Evolutionary conservation across 1,140 invertebrate species (phyloP), one percentile per base, ranked within the genome.

Genomic region (Drosophila sp.): DNA sequence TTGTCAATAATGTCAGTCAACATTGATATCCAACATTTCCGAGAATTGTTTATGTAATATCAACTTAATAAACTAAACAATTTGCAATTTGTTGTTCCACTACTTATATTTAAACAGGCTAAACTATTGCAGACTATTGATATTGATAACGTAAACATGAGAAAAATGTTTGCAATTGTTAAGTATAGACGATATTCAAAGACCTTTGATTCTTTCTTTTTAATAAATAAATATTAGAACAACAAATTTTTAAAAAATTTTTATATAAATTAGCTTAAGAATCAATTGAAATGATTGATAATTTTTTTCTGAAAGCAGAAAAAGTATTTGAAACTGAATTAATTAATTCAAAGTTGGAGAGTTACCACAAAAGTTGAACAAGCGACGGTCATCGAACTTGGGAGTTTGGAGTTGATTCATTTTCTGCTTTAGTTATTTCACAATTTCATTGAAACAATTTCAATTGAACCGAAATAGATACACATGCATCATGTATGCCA

Each of bases 381-480:
- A 50, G 6, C 5, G 23, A 7, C 6, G 44, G 44, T 50, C 23
- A 27, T 50, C 10, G 23, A 50, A 50, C 44, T 25, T 50, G 1
- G 44, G 2, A 10, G 25, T 27, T 23, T 50, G 17, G 17, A 17
- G 17, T 5, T 27, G 7, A 50, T 27, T 50, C 10, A 50, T 27
- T 50, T 50, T 50, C 44, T 27, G 23, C 7, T 50, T 50, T 27
- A 50, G 44, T 50, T 25, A 50, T 50, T 50, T 50, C 44, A 27
- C 44, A 50, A 50, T 50, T 50, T 50, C 44, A 56, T 47, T 44
- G n/a, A n/a, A 47, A 66, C 33, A 47, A 33, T 33, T 76, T 72
- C 61, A 64, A 74, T 78, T 70, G 58, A 56, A 47, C 64, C 44
- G 30, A 29, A 68, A 69, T 33, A 47, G 40, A 58, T 40, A 63